A percentile compares a stretch with the other conserved stretches of the same genome.
These are phyloP conservation scores for Colius striatus DNA, from an alignment of 2,113 vertebrate genomes.

Conservation along the genomic window DNA sequence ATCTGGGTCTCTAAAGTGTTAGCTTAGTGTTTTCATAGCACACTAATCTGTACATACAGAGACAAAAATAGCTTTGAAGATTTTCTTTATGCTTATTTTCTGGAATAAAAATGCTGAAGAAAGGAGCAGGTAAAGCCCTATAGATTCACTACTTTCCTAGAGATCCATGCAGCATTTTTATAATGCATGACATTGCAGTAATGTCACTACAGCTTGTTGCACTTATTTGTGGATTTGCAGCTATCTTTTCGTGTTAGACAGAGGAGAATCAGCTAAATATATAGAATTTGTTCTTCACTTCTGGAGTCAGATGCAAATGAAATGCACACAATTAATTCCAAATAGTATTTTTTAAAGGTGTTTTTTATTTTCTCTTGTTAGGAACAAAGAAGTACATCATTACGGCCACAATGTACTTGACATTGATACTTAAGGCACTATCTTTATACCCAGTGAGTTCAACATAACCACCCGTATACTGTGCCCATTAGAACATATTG, in stretches of 20 bases:
- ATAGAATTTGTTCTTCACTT: not conserved
- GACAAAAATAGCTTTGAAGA: not conserved
- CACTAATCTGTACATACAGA: not conserved
- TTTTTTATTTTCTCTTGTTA: not conserved
- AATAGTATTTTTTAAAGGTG: not conserved
- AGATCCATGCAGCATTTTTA: not conserved
- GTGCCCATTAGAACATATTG: not conserved
- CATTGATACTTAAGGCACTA: not conserved
- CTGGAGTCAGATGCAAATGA: not conserved
- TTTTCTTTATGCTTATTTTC: not conserved
- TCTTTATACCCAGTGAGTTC: not conserved
- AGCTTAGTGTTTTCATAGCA: not conserved
- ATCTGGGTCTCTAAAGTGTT: not conserved
- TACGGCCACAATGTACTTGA: not conserved
- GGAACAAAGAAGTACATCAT: not conserved
- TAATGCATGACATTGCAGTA: not conserved
- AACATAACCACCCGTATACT: not conserved
- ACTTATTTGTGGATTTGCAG: not conserved
- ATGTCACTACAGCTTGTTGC: not conserved
- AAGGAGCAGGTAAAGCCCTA: not conserved
- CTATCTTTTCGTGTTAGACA: not conserved
- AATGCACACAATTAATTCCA: not conserved
- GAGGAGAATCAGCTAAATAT: not conserved
- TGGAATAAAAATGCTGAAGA: not conserved
- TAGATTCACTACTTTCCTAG: no score